Conservation (phyloP, 2,797 vertebrate genomes). For the Otolemur crassicaudatus region DNA sequence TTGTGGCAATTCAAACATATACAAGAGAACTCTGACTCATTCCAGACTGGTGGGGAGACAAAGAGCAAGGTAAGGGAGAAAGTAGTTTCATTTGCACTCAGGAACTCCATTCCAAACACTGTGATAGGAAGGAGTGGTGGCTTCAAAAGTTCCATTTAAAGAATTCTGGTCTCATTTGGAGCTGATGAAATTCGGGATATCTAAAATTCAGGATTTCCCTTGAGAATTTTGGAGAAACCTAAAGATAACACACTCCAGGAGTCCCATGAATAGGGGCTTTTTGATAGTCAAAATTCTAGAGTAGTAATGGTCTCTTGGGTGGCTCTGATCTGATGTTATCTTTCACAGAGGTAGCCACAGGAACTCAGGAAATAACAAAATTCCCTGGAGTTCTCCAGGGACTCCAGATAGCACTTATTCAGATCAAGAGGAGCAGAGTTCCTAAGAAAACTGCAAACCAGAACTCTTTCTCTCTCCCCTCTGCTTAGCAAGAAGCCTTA, state of each 20-base stretch:
- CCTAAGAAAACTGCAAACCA: slow-evolving; percentile 43
- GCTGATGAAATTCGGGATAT: slow-evolving; percentile 6
- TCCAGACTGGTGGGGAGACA: background rate
- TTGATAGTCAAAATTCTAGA: slow-evolving; percentile 24
- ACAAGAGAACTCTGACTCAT: background rate
- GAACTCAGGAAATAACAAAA: slow-evolving; percentile 65
- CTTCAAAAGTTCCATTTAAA: background rate
- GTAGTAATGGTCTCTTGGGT: background rate
- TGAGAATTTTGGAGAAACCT: slow-evolving; percentile 23
- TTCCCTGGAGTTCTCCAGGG: background rate
- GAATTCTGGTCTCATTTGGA: background rate
- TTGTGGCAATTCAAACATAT: background rate
- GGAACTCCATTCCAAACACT: background rate
- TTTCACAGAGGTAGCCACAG: background rate
- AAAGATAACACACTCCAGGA: background rate
- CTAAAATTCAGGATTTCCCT: background rate
- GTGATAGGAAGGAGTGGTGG: background rate
- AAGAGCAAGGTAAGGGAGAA: background rate
- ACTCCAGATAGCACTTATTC: slow-evolving; percentile 21
- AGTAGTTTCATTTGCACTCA: background rate
- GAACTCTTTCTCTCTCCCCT: slow-evolving; percentile 48
- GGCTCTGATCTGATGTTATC: slow-evolving; percentile 36
- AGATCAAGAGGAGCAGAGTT: slow-evolving; percentile 8
- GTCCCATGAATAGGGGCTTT: background rate
- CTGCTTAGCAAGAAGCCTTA: background rate